Base-by-base conservation (phyloP, 1,140 invertebrate species). In the Hylaeus volcanicus region DNA sequence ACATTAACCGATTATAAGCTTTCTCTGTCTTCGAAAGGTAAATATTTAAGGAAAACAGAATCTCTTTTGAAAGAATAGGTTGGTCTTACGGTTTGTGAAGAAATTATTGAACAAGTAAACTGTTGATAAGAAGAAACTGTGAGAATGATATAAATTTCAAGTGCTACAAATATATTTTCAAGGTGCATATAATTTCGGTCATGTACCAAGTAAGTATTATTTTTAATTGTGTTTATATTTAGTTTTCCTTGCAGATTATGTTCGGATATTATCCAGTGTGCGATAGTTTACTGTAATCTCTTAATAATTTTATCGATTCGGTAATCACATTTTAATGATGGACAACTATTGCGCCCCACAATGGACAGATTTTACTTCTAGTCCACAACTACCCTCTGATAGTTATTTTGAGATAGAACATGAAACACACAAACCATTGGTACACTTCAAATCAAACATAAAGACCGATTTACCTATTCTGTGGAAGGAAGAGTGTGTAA, bases 331-430 rank as follows among this genome's bases (percentile, higher is more conserved):
- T n/a, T n/a, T n/a, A 26, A 81, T 64, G 12, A 91, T 91, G 90
- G 90, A 85, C 45, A 74, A 84, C 14, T 79, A 83, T 53, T 79
- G 88, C 41, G 92, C 64, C 1, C 64, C 64, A 2, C 64, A 65
- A 48, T 65, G 64, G 91, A 83, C 86, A 55, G 91, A 93, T 74
- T 92, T 93, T 39, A 84, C 74, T 1, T 53, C 72, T 0, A 93
- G 89, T 70, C 89, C 91, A 11, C 81, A 84, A 26, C 15, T 83
- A 5, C 61, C 58, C 1, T 63, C 64, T 2, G 88, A 90, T 9
- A 86, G 85, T 43, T 93, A 88, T 68, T 92, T 93, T 43, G 88
- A 90, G 0, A 71, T 53, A 5, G 48, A 63, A 12, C 84, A 90
- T 41, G 55, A 74, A 6, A 75, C 88, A 12, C 76, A 88, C 1